These are phyloP conservation scores for Struthio camelus DNA, from an alignment of 2,113 vertebrate genomes.

Conservation along the genomic window DNA sequence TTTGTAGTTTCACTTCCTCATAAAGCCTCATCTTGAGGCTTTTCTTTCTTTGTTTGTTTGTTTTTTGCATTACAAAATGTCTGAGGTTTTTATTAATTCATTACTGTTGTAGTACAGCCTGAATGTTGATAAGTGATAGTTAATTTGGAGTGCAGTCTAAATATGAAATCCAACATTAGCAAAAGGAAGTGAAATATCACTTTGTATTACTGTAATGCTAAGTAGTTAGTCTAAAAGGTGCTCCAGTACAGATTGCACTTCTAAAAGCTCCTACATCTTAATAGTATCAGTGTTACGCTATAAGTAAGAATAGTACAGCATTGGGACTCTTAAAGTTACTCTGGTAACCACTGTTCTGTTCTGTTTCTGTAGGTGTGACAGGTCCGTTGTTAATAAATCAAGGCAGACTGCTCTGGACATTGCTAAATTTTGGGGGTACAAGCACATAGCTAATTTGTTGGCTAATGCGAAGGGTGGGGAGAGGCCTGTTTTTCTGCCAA, in stretches of 20 bases:
- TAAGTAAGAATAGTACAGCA: background rate
- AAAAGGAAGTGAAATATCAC: background rate
- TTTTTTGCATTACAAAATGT: background rate
- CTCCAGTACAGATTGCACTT: background rate
- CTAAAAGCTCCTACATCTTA: background rate
- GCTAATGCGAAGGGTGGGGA: slow-evolving; percentile 48
- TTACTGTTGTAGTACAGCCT: background rate
- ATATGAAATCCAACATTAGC: background rate
- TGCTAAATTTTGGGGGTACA: slow-evolving; percentile 93
- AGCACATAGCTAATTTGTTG: slow-evolving; percentile 83
- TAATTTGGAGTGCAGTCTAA: background rate
- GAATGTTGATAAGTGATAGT: background rate
- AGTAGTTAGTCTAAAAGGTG: background rate
- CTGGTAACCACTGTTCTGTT: background rate
- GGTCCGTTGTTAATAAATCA: slow-evolving; percentile 81
- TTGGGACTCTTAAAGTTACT: background rate
- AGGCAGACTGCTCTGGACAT: slow-evolving; percentile 90
- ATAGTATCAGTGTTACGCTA: background rate
- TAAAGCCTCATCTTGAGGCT: background rate
- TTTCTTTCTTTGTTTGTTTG: background rate
- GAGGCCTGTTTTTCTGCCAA: slow-evolving; percentile 62
- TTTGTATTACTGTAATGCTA: background rate
- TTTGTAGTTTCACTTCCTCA: background rate
- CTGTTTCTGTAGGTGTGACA: slow-evolving; percentile 81
- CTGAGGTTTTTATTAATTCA: background rate